Evolutionary conservation across 1,140 invertebrate genomes (phyloP).

Genomic region (Zaprionus camerounensis): DNA sequence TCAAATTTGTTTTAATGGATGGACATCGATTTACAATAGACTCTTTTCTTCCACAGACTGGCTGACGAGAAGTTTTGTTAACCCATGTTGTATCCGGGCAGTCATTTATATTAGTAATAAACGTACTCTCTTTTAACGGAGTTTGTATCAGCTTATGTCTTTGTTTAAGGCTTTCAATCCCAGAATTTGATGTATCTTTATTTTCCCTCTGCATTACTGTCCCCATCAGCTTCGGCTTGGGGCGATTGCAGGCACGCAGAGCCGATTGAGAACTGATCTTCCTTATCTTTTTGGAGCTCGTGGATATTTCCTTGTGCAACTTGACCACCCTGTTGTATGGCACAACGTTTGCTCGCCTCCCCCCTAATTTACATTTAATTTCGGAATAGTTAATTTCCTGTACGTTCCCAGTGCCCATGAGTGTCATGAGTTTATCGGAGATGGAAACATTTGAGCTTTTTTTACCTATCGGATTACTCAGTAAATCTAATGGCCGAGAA

Average conservation of each 20-base stretch:
- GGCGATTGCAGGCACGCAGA: neutral
- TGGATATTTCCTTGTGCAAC: neutral
- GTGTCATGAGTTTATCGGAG: neutral
- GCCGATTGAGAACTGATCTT: neutral
- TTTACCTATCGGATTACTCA: neutral
- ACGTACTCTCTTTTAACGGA: no score
- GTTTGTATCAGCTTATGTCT: no score
- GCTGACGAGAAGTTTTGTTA: neutral
- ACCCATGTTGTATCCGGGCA: neutral
- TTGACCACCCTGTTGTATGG: constrained; percentile 10
- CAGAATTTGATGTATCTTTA: no score
- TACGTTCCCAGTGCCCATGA: neutral
- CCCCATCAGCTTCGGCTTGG: neutral
- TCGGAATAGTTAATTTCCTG: neutral
- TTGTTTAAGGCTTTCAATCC: no score
- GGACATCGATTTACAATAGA: neutral
- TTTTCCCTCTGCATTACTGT: neutral
- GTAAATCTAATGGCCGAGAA: neutral
- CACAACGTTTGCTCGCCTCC: neutral
- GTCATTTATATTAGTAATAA: neutral
- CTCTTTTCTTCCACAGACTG: neutral
- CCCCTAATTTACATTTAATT: neutral
- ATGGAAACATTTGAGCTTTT: neutral
- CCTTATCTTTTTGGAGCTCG: neutral
- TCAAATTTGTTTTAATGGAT: neutral